Evolutionary conservation across 1,140 invertebrate genomes (phyloP).

Genomic region (Drosophila mayri): DNA sequence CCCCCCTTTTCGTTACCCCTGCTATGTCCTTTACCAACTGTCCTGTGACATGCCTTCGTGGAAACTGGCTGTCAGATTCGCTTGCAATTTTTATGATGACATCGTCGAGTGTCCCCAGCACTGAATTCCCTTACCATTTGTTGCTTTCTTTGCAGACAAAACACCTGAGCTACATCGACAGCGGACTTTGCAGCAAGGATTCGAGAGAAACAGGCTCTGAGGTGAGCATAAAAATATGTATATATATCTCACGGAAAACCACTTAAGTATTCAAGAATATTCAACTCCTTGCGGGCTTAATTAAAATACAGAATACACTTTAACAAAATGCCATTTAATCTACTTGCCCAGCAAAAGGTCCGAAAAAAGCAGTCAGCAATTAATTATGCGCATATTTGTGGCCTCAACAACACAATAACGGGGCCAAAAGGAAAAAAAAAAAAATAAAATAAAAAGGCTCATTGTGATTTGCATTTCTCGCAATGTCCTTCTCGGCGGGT

Average conservation of each 20-base stretch:
- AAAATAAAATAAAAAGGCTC: slow-evolving; percentile 51
- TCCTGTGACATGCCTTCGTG: slow-evolving; percentile 6
- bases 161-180: slow-evolving; percentile 43
- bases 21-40: not conserved
- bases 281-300: slow-evolving; percentile 51
- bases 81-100: slow-evolving; percentile 32
- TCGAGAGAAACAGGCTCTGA: not conserved
- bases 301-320: slow-evolving; percentile 74
- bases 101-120: slow-evolving; percentile 14
- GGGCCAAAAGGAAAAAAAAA: not conserved
- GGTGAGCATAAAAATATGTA: not conserved
- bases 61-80: slow-evolving; percentile 36
- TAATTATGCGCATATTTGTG: slow-evolving; percentile 81
- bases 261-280: slow-evolving; percentile 39
- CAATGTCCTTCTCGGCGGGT: slow-evolving; percentile 4
- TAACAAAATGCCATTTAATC: slow-evolving; percentile 81
- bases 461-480: slow-evolving; percentile 74
- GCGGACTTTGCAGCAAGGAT: not conserved
- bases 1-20: not conserved
- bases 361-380: slow-evolving; percentile 53
- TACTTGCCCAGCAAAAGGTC: slow-evolving; percentile 32
- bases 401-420: slow-evolving; percentile 30
- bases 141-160: slow-evolving; percentile 45
- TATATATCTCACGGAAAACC: not conserved
- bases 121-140: slow-evolving; percentile 22